Evolutionary conservation across 2,888 invertebrate genomes (phyloP).

Genomic region (Coelopa pilipes): DNA sequence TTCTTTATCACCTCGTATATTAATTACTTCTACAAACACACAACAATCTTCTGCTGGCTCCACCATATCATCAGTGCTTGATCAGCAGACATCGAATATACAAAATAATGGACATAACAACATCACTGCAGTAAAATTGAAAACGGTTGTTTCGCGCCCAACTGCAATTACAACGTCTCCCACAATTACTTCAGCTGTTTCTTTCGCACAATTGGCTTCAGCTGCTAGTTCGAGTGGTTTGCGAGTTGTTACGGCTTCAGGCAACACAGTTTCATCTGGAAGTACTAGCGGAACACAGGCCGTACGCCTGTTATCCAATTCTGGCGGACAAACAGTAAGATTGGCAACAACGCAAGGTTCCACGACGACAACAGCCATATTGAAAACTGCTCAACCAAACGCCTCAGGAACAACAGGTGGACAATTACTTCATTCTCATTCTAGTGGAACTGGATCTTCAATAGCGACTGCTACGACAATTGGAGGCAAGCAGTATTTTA

Average conservation of each 20-base stretch:
- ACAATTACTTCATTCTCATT: slow-evolving; percentile 44
- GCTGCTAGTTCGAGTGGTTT: slow-evolving; percentile 37
- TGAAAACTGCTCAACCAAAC: slow-evolving; percentile 51
- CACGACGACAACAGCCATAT: slow-evolving; percentile 53
- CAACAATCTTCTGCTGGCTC: slow-evolving; percentile 10
- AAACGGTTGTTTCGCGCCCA: slow-evolving; percentile 50
- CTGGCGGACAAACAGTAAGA: slow-evolving; percentile 59
- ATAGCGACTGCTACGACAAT: slow-evolving; percentile 65
- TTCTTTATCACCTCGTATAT: slow-evolving; percentile 21
- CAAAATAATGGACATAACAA: slow-evolving; percentile 50
- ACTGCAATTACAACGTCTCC: slow-evolving; percentile 42
- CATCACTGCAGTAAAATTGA: slow-evolving; percentile 55
- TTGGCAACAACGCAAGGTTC: slow-evolving; percentile 59
- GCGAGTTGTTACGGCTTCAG: slow-evolving; percentile 49
- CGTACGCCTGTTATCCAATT: slow-evolving; percentile 63
- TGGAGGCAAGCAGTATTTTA: slow-evolving; percentile 77
- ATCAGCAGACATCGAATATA: slow-evolving; percentile 30
- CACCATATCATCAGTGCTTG: slow-evolving; percentile 32
- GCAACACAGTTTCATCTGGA: slow-evolving; percentile 46
- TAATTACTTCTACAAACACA: slow-evolving; percentile 15
- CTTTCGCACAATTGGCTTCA: slow-evolving; percentile 37
- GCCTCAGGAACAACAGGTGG: slow-evolving; percentile 55
- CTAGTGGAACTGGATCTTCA: slow-evolving; percentile 38
- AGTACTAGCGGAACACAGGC: slow-evolving; percentile 47
- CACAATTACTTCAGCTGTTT: slow-evolving; percentile 32